Conservation (phyloP, 1,140 invertebrate genomes). For the Laupala kohalensis region DNA sequence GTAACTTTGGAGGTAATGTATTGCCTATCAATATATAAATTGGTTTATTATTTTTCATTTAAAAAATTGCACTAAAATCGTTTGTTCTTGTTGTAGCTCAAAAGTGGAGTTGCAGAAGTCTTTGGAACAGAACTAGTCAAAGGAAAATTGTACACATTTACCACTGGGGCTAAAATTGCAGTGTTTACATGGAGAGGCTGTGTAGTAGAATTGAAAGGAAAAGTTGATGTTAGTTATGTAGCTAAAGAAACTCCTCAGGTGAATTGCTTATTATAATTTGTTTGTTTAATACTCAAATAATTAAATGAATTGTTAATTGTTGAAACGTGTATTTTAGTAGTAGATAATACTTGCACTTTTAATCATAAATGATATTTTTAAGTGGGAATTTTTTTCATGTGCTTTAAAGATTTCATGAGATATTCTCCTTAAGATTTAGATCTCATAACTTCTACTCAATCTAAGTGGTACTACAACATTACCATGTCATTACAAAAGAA, state of each 20-base stretch:
- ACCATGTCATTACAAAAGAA: too few relatives aligned
- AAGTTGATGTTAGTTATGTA: slow-evolving; percentile 84
- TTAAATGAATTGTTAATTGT: too few relatives aligned
- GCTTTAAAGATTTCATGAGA: too few relatives aligned
- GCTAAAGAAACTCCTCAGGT: slow-evolving; percentile 95
- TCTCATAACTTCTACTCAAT: too few relatives aligned
- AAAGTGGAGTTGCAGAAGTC: slow-evolving; percentile 80
- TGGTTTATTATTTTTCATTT: slow-evolving; percentile 1
- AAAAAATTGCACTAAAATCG: not conserved
- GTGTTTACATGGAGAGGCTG: slow-evolving; percentile 95
- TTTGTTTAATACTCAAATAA: slow-evolving; percentile 27
- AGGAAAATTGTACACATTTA: slow-evolving; percentile 85
- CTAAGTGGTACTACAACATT: too few relatives aligned
- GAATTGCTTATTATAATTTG: slow-evolving; percentile 51
- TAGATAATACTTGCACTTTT: too few relatives aligned
- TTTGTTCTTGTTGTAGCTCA: slow-evolving; percentile 43
- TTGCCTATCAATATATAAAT: slow-evolving; percentile 15
- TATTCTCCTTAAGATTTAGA: too few relatives aligned
- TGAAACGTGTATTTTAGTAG: too few relatives aligned
- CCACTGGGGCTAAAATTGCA: slow-evolving; percentile 82
- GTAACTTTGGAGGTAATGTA: slow-evolving; percentile 59
- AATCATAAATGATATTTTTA: too few relatives aligned
- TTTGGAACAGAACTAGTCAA: slow-evolving; percentile 95
- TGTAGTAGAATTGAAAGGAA: slow-evolving; percentile 65
- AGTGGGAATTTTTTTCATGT: too few relatives aligned